Conservation (phyloP, 2,797 vertebrate genomes). For the Hipposideros larvatus region DNA sequence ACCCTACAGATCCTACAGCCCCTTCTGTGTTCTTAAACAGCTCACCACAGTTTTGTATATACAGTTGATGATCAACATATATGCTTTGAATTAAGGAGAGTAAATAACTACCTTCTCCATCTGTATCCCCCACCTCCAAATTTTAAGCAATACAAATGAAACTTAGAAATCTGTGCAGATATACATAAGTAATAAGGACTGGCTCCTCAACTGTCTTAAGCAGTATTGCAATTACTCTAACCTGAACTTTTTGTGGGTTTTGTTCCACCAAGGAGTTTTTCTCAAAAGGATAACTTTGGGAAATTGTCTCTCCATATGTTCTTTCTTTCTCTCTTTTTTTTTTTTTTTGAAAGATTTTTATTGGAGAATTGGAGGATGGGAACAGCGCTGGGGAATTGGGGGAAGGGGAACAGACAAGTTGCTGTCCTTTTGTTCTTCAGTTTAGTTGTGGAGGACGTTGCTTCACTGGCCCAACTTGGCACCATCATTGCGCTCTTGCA, state of each 20-base stretch:
- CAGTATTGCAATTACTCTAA: background rate
- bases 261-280: background rate
- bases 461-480: no score
- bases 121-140: background rate
- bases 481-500: no score
- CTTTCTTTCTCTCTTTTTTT: background rate
- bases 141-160: background rate
- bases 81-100: background rate
- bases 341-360: no score
- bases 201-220: background rate
- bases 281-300: constrained; percentile 66
- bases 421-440: no score
- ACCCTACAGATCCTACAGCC: background rate
- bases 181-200: background rate
- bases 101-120: background rate
- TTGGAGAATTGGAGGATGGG: no score
- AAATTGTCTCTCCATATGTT: constrained; percentile 41
- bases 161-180: background rate
- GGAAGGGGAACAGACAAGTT: no score
- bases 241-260: background rate
- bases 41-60: background rate
- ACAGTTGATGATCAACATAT: background rate
- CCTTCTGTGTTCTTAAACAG: background rate
- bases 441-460: no score
- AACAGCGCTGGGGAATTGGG: no score